Evolutionary conservation across 2,888 invertebrate species (phyloP), one percentile per base, ranked within the genome.

Genomic region (Drosophila monieri): DNA sequence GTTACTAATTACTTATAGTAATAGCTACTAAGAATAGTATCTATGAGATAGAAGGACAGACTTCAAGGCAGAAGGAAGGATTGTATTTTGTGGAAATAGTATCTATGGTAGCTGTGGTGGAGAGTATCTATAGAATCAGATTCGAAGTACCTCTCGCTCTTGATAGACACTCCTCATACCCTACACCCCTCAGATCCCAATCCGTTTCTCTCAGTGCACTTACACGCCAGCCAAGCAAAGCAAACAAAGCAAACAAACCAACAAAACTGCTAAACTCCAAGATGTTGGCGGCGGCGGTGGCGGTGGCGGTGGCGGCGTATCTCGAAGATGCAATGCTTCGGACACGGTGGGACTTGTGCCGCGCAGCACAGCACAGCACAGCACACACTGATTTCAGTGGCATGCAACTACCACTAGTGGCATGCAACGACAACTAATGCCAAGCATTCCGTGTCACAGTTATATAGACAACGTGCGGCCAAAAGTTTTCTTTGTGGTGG

Each of bases 371-470:
- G 37, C 69, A 85, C 76, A 73, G 78, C 80, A 85, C 76, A 71
- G 74, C 80, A 78, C 78, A 83, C 76, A 78, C 80, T 78, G 80
- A 80, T 77, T 83, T 78, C 55, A 61, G 78, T 75, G 78, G 80
- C 80, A 73, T 73, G 80, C 57, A 46, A 18, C 58, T 46, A 23
- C 57, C 39, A 15, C 57, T 41, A 23, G 54, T 32, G 27, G 32
- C 35, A 48, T 54, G 6, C 55, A 49, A 60, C 52, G 43, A 39
- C 53, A 43, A 35, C 59, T 49, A 41, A 44, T 55, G 55, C 85
- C 83, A 77, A 85, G 78, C 85, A 88, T 73, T 88, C 87, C 81
- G 88, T 85, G 83, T 81, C 80, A 83, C 81, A 88, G 85, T 81
- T 85, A 81, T 77, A 79, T 77, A 79, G 88, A 77, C 88, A 88